Evolutionary conservation across 2,888 invertebrate genomes (phyloP).

Genomic region (Tenthredo livida): DNA sequence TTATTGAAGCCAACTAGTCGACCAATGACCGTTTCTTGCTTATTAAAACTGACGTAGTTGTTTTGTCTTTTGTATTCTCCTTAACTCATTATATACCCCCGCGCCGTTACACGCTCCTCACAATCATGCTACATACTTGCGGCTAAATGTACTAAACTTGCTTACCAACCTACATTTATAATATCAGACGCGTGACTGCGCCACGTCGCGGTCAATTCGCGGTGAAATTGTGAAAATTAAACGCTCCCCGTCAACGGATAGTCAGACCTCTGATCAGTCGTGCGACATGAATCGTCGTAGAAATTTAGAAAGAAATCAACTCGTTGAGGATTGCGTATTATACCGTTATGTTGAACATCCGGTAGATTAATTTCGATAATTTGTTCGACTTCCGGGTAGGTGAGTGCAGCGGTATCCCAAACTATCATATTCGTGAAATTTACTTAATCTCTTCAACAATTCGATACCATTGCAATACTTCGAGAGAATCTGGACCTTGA

Average conservation of each 20-base stretch:
- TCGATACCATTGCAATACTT: not conserved
- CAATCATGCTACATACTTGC: not conserved
- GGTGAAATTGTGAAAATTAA: constrained; percentile 43
- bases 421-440: not conserved
- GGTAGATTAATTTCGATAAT: not conserved
- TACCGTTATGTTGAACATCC: not conserved
- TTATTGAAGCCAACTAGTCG: constrained; percentile 75
- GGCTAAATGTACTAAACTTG: constrained; percentile 21
- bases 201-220: not conserved
- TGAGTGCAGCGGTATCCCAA: not conserved
- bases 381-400: not conserved
- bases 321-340: not conserved
- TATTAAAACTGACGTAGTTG: constrained; percentile 75
- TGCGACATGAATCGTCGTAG: constrained; percentile 1
- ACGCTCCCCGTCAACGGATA: constrained; percentile 13
- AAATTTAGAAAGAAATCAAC: not conserved
- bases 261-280: not conserved
- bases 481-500: not conserved
- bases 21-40: constrained; percentile 72
- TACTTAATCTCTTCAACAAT: not conserved
- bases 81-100: constrained; percentile 59
- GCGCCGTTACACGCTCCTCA: constrained; percentile 49
- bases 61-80: constrained; percentile 74
- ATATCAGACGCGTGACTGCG: constrained; percentile 10
- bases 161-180: constrained; percentile 19